Conservation (phyloP, 2,797 vertebrate species). For the Melanogrammus aeglefinus region DNA sequence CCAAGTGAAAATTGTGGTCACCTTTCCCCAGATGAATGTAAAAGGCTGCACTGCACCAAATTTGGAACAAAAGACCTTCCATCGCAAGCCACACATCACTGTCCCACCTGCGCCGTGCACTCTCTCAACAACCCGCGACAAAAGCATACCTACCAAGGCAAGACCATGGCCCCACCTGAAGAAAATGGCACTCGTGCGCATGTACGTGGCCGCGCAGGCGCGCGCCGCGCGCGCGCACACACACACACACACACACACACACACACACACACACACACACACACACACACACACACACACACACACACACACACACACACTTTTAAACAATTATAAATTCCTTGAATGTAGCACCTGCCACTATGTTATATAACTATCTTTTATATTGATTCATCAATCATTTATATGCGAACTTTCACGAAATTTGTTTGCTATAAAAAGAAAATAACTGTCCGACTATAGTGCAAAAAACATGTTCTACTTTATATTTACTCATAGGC, state of each 20-base stretch:
- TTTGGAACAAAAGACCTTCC: slow-evolving; percentile 79
- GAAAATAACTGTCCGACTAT: not conserved
- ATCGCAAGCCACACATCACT: slow-evolving; percentile 76
- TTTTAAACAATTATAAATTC: not conserved
- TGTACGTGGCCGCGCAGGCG: slow-evolving; percentile 4
- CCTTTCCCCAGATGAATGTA: slow-evolving; percentile 51
- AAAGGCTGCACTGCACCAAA: slow-evolving; percentile 79
- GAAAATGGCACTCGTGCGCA: slow-evolving; percentile 20
- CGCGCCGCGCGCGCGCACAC: slow-evolving; percentile 7
- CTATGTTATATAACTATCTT: not conserved
- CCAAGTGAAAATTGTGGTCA: slow-evolving; percentile 11
- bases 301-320: slow-evolving; percentile 8
- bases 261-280: slow-evolving; percentile 4
- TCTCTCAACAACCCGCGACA: slow-evolving; percentile 37
- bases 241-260: slow-evolving; percentile 8
- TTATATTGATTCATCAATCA: not conserved
- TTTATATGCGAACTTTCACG: not conserved
- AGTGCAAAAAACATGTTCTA: not conserved
- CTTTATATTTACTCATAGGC: slow-evolving; percentile 2
- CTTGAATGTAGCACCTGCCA: not conserved
- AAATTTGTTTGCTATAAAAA: not conserved
- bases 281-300: not conserved
- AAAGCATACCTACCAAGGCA: slow-evolving; percentile 1
- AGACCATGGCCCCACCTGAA: slow-evolving; percentile 31
- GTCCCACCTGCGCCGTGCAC: slow-evolving; percentile 54